Conservation (phyloP, 1,140 invertebrate species). For the Drosophila persimilis region DNA sequence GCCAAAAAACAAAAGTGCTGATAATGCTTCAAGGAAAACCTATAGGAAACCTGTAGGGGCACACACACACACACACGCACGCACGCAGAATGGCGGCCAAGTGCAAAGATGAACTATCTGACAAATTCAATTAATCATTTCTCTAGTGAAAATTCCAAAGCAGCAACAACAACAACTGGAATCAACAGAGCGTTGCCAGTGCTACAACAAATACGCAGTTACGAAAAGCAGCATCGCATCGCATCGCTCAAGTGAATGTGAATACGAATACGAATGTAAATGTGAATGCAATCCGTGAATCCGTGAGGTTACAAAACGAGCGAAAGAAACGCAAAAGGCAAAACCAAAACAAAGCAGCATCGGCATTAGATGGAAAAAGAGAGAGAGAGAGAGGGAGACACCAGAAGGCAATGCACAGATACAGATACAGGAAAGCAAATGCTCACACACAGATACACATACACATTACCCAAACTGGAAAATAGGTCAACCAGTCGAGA, state of each 20-base stretch:
- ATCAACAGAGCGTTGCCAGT: constrained; percentile 65
- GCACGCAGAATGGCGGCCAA: constrained; percentile 39
- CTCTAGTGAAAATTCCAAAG: constrained; percentile 71
- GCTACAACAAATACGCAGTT: constrained; percentile 78
- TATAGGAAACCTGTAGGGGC: no score
- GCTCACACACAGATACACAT: constrained; percentile 26
- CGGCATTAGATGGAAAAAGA: constrained; percentile 61
- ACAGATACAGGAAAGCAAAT: constrained; percentile 44
- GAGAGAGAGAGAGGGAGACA: constrained; percentile 33
- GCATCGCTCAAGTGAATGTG: constrained; percentile 43
- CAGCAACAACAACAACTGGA: constrained; percentile 28
- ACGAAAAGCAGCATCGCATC: constrained; percentile 59
- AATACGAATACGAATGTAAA: constrained; percentile 64
- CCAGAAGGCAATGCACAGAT: constrained; percentile 10
- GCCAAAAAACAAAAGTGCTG: neutral
- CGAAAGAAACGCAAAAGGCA: constrained; percentile 62
- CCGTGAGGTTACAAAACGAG: constrained; percentile 59
- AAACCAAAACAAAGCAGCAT: constrained; percentile 77
- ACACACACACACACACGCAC: constrained; percentile 7
- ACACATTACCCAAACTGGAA: constrained; percentile 67
- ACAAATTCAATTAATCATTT: constrained; percentile 78
- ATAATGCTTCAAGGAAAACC: no score
- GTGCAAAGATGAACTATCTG: constrained; percentile 76
- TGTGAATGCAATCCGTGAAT: constrained; percentile 64
- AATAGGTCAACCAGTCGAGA: constrained; percentile 74